Conservation (phyloP, 37 sponge, comb jelly and placozoan species). For the Diacarnus erythraeanus region DNA sequence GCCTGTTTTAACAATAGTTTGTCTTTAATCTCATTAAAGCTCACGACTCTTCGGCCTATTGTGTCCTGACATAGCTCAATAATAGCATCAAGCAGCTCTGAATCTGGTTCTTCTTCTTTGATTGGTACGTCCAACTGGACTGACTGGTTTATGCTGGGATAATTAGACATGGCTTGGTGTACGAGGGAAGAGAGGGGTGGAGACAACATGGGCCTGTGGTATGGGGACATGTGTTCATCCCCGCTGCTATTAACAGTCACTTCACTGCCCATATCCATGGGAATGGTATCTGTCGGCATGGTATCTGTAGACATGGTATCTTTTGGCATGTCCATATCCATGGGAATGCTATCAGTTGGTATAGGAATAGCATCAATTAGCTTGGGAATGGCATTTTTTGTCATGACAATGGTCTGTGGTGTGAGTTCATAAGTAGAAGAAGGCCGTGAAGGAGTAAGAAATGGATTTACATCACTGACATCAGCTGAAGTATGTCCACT, state of each 20-base stretch:
- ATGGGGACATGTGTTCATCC: background rate
- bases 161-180: background rate
- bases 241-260: background rate
- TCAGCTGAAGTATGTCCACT: background rate
- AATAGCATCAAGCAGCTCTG: conserved; percentile 8
- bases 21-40: conserved; percentile 43
- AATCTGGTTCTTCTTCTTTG: background rate
- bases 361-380: no score
- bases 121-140: background rate
- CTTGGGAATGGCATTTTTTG: no score
- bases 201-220: background rate
- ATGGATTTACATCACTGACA: background rate
- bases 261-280: background rate
- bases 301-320: background rate
- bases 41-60: conserved; percentile 39
- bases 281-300: background rate
- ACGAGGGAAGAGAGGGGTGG: background rate
- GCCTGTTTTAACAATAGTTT: conserved; percentile 33
- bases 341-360: background rate
- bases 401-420: background rate
- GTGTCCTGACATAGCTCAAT: conserved; percentile 29
- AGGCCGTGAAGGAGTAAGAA: background rate
- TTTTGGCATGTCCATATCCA: background rate
- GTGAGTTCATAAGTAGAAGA: background rate
- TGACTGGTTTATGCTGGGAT: background rate